These are phyloP conservation scores for Helogale parvula DNA, from an alignment of 2,113 vertebrate species.

Conservation along the genomic window DNA sequence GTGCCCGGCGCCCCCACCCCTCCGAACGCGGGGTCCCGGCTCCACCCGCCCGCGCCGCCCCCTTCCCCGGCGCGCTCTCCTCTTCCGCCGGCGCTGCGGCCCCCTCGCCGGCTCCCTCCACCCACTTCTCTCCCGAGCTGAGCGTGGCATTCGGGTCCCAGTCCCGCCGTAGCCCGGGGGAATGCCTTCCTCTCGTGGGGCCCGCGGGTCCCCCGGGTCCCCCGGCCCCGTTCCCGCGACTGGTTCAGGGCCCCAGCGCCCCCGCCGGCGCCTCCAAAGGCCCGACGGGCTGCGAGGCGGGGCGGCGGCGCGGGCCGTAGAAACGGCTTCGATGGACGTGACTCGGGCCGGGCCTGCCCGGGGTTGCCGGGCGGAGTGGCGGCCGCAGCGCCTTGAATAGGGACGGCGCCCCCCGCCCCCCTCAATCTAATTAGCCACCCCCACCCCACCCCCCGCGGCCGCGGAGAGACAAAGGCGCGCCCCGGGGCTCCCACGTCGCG, in stretches of 20 bases:
- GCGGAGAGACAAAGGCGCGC: conserved; percentile 88
- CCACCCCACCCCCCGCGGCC: conserved; percentile 81
- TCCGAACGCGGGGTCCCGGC: accelerated
- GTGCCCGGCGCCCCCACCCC: not conserved
- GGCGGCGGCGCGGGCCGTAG: not conserved
- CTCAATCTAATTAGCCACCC: conserved; percentile 89
- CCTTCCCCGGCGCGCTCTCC: not conserved
- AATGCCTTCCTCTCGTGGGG: not conserved
- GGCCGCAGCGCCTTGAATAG: not conserved
- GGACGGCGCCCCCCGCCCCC: not conserved
- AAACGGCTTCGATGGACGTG: not conserved
- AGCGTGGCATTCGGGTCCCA: not conserved
- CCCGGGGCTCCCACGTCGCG: conserved; percentile 89
- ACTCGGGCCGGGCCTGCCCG: not conserved
- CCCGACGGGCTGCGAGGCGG: too few relatives aligned
- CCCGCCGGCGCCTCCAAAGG: conserved; percentile 30
- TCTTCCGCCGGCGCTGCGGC: not conserved
- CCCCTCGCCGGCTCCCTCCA: not conserved
- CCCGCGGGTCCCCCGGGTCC: not conserved
- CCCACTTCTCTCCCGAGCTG: not conserved
- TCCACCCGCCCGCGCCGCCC: not conserved
- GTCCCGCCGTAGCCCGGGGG: not conserved
- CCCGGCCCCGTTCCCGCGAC: not conserved
- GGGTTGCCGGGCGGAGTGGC: not conserved
- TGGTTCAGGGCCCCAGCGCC: not conserved